Evolutionary conservation across 2,888 invertebrate genomes (phyloP), one percentile per base, ranked within the genome.

Genomic region (Nysson spinosus): DNA sequence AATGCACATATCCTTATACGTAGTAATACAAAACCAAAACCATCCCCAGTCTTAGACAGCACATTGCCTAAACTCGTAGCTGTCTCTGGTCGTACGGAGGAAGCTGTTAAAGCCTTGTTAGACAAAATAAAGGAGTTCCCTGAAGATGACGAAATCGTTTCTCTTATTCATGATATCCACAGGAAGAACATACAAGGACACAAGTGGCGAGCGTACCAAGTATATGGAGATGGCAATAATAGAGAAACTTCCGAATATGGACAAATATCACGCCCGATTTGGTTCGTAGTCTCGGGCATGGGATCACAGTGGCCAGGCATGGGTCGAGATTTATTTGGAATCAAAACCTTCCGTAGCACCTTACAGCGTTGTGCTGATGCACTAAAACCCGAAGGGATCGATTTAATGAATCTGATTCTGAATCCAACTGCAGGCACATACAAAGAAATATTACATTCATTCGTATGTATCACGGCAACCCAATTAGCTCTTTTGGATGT

Each of bases 241-340:
- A 87, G 89, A 9, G 93, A 93, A 81, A 87, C 91, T 0, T 52
- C 83, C 1, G 89, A 89, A 42, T 84, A 79, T 58, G n/a, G n/a
- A n/a, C n/a, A n/a, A n/a, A n/a, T n/a, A n/a, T n/a, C n/a, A n/a
- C 91, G 95, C 9, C 96, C 98, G 0, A 88, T 98, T 52, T 99
- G 98, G 96, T 99, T 92, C 88, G 91, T 99, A 68, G 99, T 97
- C 89, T 94, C 97, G 39, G 99, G 99, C 61, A 99, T 99, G 99
- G 99, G 99, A 9, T 94, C 96, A 34, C 99, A 99, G 88, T 99
- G 98, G 98, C 91, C 95, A 42, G 96, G 96, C 79, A 99, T 99
- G 98, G 98, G 93, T 9, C 93, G 93, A 83, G 91, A 93, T 60
- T 90, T 99, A 73, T 93, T 98, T 92, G 88, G 90, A 66, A 89